Evolutionary conservation across 2,113 vertebrate species (phyloP).

Genomic region (Datnioides undecimradiatus): DNA sequence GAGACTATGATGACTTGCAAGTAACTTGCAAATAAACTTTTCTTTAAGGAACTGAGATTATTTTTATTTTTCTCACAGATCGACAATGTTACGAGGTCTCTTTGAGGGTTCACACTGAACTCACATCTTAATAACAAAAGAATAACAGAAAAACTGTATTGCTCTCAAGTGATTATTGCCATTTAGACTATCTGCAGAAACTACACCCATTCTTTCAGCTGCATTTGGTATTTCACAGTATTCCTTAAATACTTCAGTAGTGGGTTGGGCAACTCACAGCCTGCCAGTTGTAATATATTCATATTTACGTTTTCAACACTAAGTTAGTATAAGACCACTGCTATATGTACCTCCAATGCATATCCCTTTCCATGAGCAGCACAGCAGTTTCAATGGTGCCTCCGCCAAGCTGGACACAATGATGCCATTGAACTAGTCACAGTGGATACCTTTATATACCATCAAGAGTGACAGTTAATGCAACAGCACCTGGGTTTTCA

Average conservation of each 20-base stretch:
- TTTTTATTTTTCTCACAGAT: too few species aligned
- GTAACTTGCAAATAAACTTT: not conserved
- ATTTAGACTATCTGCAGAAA: not conserved
- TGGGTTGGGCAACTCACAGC: not conserved
- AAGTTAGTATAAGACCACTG: conserved; percentile 34
- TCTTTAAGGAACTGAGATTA: not conserved
- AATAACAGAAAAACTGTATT: not conserved
- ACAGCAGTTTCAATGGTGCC: conserved; percentile 38
- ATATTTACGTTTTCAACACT: conserved; percentile 44
- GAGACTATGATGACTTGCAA: not conserved
- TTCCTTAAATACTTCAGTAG: conserved; percentile 15
- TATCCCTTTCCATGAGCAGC: conserved; percentile 51
- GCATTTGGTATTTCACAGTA: conserved; percentile 34
- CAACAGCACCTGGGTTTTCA: conserved; percentile 63
- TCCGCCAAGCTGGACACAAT: conserved; percentile 69
- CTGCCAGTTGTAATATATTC: conserved; percentile 27
- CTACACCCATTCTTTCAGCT: conserved; percentile 6
- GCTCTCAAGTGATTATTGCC: not conserved
- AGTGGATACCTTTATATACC: conserved; percentile 76
- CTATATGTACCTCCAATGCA: conserved; percentile 44
- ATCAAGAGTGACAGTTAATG: conserved; percentile 48
- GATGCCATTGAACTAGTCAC: conserved; percentile 68
- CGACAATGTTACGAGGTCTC: not conserved
- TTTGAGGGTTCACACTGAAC: not conserved
- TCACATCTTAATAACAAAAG: not conserved